phyloP scores from a whole-genome alignment of 2,797 vertebrate species.

The Hirundo rustica region DNA sequence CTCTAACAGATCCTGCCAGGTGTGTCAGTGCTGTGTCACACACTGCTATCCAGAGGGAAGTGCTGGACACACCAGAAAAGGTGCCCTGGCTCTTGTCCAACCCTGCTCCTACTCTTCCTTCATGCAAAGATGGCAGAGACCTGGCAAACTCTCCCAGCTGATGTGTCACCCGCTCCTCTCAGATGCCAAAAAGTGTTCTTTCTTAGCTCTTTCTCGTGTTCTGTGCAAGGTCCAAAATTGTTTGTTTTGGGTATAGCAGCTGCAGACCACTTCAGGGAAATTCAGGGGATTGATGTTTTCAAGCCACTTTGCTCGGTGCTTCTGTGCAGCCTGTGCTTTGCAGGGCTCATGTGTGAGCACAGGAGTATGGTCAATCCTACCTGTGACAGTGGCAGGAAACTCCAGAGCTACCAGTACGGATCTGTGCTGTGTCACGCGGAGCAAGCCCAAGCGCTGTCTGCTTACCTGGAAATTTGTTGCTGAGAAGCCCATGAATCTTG shows the following conservation, averaged over 20 bases:
- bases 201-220: background rate
- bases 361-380: background rate
- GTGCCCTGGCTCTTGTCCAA: background rate
- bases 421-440: background rate
- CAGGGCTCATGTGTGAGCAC: background rate
- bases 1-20: background rate
- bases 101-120: background rate
- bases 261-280: background rate
- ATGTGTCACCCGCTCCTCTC: background rate
- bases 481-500: constrained; percentile 31
- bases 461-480: constrained; percentile 33
- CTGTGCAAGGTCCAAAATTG: background rate
- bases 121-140: background rate
- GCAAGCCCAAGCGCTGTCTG: background rate
- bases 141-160: background rate
- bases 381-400: background rate
- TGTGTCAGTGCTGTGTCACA: background rate
- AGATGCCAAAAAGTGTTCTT: background rate
- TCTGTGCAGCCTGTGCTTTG: background rate
- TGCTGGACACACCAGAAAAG: background rate
- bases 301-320: background rate
- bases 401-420: background rate
- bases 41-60: background rate
- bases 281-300: background rate
- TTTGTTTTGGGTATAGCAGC: background rate